Base-by-base conservation (phyloP, 37 sponge, comb jelly and placozoan species). In the Dysidea cf. avara region DNA sequence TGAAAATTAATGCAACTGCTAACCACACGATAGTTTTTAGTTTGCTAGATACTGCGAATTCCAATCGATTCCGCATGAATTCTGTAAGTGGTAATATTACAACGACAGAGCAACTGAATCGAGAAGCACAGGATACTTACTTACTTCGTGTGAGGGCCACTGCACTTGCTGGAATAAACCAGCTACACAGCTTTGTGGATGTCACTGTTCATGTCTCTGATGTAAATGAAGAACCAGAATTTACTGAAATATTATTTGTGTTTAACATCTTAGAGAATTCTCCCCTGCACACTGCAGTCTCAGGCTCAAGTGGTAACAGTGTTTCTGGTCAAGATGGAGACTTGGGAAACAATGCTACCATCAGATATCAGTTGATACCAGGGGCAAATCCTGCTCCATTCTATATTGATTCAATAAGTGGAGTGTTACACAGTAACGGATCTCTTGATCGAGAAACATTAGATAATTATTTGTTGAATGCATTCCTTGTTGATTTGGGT, bases 201-300 rank as follows among this genome's bases (percentile, higher is more conserved):
- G 51, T 86, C 0, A 68, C 2, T 2, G 49, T 86, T 14, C 58
- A 39, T 4, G 68, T 92, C 0, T 20, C 29, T 7, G 90, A 89
- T 37, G 75, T 86, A 9, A 94, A 94, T 56, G 77, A 85, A 57
- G 25, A 56, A 24, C 83, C 94, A 55, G 26, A 1, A 11, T 80
- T 83, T 35, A 22, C 26, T 1, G 7, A 14, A 6, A 16, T n/a
- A n/a, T 21, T 56, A 16, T 81, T 65, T 43, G 28, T 6, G n/a
- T 77, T 50, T 6, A 37, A 39, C 1, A 77, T 91, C 5, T n/a
- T 2, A 14, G 92, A 91, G 64, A 81, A 81, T 31, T 14, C 46
- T 12, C 46, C 68, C 0, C 22, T 61, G 1, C n/a, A 29, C 17
- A 72, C 92, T 1, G 20, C 70, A 25, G 33, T 74, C 12, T 28